A percentile compares a stretch with the other conserved stretches of the same genome.
phyloP scores from a whole-genome alignment of 35 echinoderm and acorn worm species.

The Anneissia japonica region DNA sequence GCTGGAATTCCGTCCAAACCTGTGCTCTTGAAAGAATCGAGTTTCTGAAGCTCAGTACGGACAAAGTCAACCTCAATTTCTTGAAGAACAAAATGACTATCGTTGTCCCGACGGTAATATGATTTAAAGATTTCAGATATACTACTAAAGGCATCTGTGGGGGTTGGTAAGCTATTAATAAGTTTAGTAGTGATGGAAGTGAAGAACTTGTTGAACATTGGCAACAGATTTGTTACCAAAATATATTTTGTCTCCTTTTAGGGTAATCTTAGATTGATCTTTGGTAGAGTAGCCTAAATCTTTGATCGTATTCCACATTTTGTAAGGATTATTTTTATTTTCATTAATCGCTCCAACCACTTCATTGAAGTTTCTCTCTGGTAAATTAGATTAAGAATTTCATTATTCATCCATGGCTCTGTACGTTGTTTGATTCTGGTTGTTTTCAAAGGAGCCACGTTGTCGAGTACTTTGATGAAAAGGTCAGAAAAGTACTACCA shows the following conservation, averaged over 20 bases:
- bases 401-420: constrained; percentile 3
- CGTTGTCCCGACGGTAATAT: background rate
- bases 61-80: background rate
- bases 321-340: background rate
- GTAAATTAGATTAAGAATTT: background rate
- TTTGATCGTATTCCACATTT: background rate
- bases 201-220: background rate
- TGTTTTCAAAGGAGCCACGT: background rate
- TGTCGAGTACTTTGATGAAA: background rate
- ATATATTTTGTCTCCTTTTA: background rate
- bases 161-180: background rate
- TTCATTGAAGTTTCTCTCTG: background rate
- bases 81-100: background rate
- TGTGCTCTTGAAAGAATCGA: background rate
- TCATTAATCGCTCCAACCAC: background rate
- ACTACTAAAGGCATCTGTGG: background rate
- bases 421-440: constrained; percentile 2
- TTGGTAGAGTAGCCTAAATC: background rate
- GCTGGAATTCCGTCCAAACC: constrained; percentile 3
- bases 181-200: background rate
- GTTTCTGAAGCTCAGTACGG: background rate
- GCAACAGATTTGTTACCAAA: background rate
- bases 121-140: background rate
- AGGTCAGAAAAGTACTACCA: background rate
- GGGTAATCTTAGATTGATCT: background rate